phyloP scores from a whole-genome alignment of 2,888 invertebrate genomes.

The Sylvicola cinctus region DNA sequence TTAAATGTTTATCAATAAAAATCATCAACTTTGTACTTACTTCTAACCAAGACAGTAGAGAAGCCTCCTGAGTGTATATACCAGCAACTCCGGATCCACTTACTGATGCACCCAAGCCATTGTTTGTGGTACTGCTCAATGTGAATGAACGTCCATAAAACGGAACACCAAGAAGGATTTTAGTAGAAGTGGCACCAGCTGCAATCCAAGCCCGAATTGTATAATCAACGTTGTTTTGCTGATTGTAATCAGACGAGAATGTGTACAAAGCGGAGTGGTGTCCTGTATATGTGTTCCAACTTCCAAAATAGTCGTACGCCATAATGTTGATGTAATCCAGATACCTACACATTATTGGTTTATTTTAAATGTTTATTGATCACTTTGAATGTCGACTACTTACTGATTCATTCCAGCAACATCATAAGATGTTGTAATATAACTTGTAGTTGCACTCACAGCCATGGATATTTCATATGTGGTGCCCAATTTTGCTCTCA shows the following conservation, averaged over 20 bases:
- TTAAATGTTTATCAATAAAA: not conserved
- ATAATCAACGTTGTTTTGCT: slow-evolving; percentile 22
- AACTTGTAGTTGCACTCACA: slow-evolving; percentile 26
- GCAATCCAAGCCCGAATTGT: slow-evolving; percentile 21
- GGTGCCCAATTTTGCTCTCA: slow-evolving; percentile 23
- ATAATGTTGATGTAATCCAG: slow-evolving; percentile 33
- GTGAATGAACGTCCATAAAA: slow-evolving; percentile 24
- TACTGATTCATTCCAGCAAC: slow-evolving; percentile 21
- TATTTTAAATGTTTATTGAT: too few relatives aligned
- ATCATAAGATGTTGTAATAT: slow-evolving; percentile 28
- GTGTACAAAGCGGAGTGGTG: slow-evolving; percentile 29
- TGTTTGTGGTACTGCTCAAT: slow-evolving; percentile 18
- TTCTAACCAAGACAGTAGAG: slow-evolving; percentile 34
- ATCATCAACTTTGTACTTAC: slow-evolving; percentile 10
- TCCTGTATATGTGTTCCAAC: slow-evolving; percentile 28
- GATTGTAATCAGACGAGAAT: slow-evolving; percentile 10
- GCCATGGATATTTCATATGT: slow-evolving; percentile 31
- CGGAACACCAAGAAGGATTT: slow-evolving; percentile 23
- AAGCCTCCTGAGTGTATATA: slow-evolving; percentile 27
- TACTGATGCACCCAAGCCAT: slow-evolving; percentile 26
- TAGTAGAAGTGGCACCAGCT: slow-evolving; percentile 18
- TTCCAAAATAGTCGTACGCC: slow-evolving; percentile 35
- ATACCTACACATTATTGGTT: slow-evolving; percentile 19
- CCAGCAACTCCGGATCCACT: slow-evolving; percentile 25
- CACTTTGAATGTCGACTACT: too few relatives aligned